phyloP scores from a whole-genome alignment of 2,113 vertebrate genomes.

The Syngnathus typhle region DNA sequence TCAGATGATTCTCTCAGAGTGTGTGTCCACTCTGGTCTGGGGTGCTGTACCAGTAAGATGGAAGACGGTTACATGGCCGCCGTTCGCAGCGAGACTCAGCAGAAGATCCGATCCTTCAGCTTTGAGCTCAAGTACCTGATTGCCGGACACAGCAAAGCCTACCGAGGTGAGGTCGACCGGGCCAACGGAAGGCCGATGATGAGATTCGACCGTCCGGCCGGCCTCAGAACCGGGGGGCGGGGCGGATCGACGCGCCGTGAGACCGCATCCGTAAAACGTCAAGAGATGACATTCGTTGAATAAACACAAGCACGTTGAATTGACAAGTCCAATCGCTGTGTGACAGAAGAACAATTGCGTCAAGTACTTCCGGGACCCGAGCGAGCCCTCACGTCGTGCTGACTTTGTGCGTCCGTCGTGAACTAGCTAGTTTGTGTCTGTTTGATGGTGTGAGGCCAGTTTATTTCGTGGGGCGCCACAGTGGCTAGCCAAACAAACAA shows the following conservation, averaged over 20 bases:
- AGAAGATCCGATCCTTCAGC: slow-evolving; percentile 81
- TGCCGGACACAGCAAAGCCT: slow-evolving; percentile 71
- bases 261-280: not conserved
- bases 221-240: not conserved
- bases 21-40: slow-evolving; percentile 77
- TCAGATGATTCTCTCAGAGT: slow-evolving; percentile 80
- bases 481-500: slow-evolving; percentile 69
- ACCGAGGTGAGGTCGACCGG: slow-evolving; percentile 72
- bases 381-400: slow-evolving; percentile 29
- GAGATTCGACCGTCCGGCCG: not conserved
- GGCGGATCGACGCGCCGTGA: not conserved
- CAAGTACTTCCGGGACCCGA: slow-evolving; percentile 32
- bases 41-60: slow-evolving; percentile 86
- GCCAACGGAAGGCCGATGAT: not conserved
- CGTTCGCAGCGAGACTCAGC: slow-evolving; percentile 78
- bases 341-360: slow-evolving; percentile 35
- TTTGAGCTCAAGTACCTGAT: slow-evolving; percentile 87
- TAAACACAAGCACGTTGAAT: not conserved
- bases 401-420: slow-evolving; percentile 52
- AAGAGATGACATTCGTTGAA: not conserved
- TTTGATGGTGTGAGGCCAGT: slow-evolving; percentile 42
- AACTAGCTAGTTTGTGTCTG: slow-evolving; percentile 56
- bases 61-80: slow-evolving; percentile 85
- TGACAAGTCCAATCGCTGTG: slow-evolving; percentile 5
- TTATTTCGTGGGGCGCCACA: slow-evolving; percentile 63